Base-by-base conservation (phyloP, 2,888 invertebrate species). In the Dryobota labecula region DNA sequence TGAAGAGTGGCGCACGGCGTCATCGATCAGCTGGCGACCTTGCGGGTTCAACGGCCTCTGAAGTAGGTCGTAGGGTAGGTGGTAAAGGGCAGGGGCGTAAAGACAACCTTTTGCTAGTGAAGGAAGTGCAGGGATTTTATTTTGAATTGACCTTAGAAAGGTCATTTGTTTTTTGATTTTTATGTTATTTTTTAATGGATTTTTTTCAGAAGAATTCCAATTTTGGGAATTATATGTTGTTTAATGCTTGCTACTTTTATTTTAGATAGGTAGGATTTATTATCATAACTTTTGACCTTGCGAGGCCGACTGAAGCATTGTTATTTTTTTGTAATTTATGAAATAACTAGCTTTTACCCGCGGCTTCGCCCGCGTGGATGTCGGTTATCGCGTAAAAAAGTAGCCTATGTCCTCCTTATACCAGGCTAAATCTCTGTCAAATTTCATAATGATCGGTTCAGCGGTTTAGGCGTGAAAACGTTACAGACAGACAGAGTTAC, bases 1-100 rank as follows among this genome's bases (percentile, higher is more conserved):
- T 30, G 58, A 76, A 71, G 72, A 76, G 84, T 86, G 81, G 84
- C 75, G 86, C 80, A 90, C 89, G 83, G 83, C 76, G 86, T 73
- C 84, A 91, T 90, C 90, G 90, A 91, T 90, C 91, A 91, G 90
- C 91, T 90, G 90, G 75, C 86, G 92, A 93, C 93, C 93, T 93
- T 93, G 91, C 83, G 80, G 86, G 92, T 91, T 90, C 90, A 88
- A 76, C 76, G 92, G 84, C 91, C 92, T 65, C 71, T 78, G 78
- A 91, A 87, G 79, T 92, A 76, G 91, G 92, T 89, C 91, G 80
- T 18, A 60, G 62, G 75, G 65, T 56, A 88, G 83, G 73, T 75
- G 63, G 68, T 53, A 76, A 83, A 81, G 87, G 85, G 82, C 82
- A 80, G 70, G 80, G 82, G 62, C 71, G 68, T 75, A 60, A 41